phyloP scores from a whole-genome alignment of 1,140 invertebrate species.

The Bathynomus jamesi region DNA sequence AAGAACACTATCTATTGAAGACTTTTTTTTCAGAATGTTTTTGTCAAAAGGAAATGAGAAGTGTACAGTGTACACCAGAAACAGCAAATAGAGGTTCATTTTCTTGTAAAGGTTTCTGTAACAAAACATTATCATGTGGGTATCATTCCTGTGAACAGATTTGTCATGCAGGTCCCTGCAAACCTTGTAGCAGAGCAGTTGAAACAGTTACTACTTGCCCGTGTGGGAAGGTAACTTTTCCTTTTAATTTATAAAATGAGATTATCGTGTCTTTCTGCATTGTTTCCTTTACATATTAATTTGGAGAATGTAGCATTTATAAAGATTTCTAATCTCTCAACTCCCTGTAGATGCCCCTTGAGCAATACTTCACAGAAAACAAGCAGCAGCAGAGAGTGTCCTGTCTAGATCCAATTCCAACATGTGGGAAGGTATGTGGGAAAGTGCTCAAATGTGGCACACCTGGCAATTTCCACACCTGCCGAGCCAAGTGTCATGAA shows the following conservation, averaged over 20 bases:
- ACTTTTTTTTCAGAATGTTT: slow-evolving; percentile 51
- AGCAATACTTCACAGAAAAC: slow-evolving; percentile 39
- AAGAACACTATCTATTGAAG: slow-evolving; percentile 11
- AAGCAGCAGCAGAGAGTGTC: slow-evolving; percentile 43
- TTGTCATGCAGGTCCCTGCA: slow-evolving; percentile 41
- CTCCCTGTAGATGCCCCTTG: slow-evolving; percentile 52
- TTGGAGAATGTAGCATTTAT: no score
- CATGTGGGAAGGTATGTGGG: slow-evolving; percentile 69
- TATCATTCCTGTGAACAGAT: slow-evolving; percentile 40
- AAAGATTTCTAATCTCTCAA: no score
- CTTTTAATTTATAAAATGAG: no score
- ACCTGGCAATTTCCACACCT: slow-evolving; percentile 61
- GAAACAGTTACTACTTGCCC: slow-evolving; percentile 31
- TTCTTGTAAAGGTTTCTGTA: slow-evolving; percentile 44
- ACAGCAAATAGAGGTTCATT: slow-evolving; percentile 40
- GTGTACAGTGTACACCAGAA: slow-evolving; percentile 48
- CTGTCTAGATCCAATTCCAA: slow-evolving; percentile 78
- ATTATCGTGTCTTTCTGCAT: no score
- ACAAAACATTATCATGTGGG: slow-evolving; percentile 39
- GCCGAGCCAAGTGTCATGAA: slow-evolving; percentile 65
- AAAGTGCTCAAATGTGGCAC: slow-evolving; percentile 75
- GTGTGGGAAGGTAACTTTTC: slow-evolving; percentile 27
- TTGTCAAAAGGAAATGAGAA: slow-evolving; percentile 51
- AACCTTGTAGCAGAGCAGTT: slow-evolving; percentile 43
- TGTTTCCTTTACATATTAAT: no score